These are phyloP conservation scores for Sphaerophoria rueppellii DNA, from an alignment of 2,888 invertebrate species.

Conservation along the genomic window DNA sequence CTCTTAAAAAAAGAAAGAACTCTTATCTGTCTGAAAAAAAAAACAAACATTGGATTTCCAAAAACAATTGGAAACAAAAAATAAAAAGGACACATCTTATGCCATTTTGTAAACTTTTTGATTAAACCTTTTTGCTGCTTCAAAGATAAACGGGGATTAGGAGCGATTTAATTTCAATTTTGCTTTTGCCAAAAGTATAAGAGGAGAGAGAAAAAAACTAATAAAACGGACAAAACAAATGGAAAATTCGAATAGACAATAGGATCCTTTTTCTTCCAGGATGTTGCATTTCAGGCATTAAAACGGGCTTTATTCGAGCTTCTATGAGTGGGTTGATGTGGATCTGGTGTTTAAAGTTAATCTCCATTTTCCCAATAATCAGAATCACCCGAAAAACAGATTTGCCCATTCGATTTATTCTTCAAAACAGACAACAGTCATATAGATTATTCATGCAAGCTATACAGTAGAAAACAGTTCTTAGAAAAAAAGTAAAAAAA, in stretches of 20 bases:
- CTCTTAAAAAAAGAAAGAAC: not conserved
- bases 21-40: not conserved
- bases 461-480: not conserved
- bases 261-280: slow-evolving; percentile 15
- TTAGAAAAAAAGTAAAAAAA: not conserved
- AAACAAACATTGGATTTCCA: not conserved
- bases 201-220: too few relatives aligned
- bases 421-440: not conserved
- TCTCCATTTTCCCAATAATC: slow-evolving; percentile 29
- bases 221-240: not conserved
- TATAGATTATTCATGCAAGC: not conserved
- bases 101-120: slow-evolving; percentile 15
- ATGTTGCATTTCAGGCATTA: slow-evolving; percentile 13
- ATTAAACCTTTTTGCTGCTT: not conserved
- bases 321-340: too few relatives aligned
- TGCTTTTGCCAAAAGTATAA: not conserved
- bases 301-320: not conserved
- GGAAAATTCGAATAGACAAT: not conserved
- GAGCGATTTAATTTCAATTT: slow-evolving; percentile 2
- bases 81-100: not conserved
- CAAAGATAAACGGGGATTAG: not conserved
- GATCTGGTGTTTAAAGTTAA: not conserved
- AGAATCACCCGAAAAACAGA: not conserved
- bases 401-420: slow-evolving; percentile 8
- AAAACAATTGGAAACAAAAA: not conserved